These are phyloP conservation scores for Chrysomela aeneicollis DNA, from an alignment of 2,888 invertebrate genomes.

Conservation along the genomic window DNA sequence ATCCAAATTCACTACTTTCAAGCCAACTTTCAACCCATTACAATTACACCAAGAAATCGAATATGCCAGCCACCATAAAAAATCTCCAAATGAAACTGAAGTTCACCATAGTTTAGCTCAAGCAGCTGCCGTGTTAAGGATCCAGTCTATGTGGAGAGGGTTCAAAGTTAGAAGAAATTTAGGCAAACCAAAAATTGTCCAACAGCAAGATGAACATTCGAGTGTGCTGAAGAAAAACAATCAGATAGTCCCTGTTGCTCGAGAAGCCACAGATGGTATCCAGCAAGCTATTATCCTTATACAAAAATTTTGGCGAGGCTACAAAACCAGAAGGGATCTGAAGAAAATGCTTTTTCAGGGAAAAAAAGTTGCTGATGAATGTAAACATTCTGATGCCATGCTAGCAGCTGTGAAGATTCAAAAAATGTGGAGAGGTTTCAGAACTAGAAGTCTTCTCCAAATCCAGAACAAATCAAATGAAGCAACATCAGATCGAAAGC, in stretches of 20 bases:
- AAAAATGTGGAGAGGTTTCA: conserved; percentile 39
- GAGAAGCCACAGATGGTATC: not conserved
- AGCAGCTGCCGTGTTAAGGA: conserved; percentile 35
- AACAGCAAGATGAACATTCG: conserved; percentile 2
- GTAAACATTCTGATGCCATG: conserved; percentile 6
- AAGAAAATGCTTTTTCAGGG: not conserved
- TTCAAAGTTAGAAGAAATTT: conserved; percentile 34
- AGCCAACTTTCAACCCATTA: conserved; percentile 40
- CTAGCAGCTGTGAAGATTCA: conserved; percentile 39
- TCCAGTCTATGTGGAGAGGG: conserved; percentile 44
- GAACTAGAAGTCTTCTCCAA: conserved; percentile 30
- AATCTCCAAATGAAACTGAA: not conserved
- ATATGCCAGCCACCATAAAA: conserved; percentile 27
- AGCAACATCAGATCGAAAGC: not conserved
- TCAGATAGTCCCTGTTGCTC: conserved; percentile 18
- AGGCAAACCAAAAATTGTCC: conserved; percentile 36
- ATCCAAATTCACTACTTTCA: conserved; percentile 33
- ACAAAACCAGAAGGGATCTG: conserved; percentile 24
- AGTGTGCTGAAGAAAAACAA: conserved; percentile 14
- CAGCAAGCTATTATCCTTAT: not conserved
- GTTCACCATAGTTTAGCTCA: not conserved
- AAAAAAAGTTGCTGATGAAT: conserved; percentile 4
- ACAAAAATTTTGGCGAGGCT: conserved; percentile 34
- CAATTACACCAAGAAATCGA: conserved; percentile 43
- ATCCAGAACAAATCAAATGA: conserved; percentile 30